Percentiles rank a stretch among this genome's conserved stretches.
These are phyloP conservation scores for Pomacea maculata DNA, from an alignment of 1,140 invertebrate species.

Conservation along the genomic window DNA sequence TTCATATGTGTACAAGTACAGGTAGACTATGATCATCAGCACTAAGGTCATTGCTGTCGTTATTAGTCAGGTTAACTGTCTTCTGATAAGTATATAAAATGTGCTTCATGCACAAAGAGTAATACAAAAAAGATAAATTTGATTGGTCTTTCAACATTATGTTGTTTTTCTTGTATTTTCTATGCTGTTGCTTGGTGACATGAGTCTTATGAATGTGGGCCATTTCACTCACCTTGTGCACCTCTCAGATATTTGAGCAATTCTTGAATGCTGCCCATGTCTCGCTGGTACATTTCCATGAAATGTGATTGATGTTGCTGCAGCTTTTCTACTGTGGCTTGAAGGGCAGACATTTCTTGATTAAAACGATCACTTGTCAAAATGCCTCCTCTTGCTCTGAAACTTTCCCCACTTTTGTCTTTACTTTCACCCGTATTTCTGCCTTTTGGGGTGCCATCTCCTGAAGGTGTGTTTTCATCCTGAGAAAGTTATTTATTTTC, in stretches of 20 bases:
- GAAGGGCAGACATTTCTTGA: slow-evolving; percentile 40
- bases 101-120: background rate
- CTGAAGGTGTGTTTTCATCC: background rate
- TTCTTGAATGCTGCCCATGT: slow-evolving; percentile 34
- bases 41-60: background rate
- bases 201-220: background rate
- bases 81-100: background rate
- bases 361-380: slow-evolving; percentile 45
- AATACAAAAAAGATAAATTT: background rate
- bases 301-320: slow-evolving; percentile 31
- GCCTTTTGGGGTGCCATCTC: background rate
- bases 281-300: slow-evolving; percentile 33
- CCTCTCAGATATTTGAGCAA: slow-evolving; percentile 29
- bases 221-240: background rate
- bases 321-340: slow-evolving; percentile 33
- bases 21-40: no score
- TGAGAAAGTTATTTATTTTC: background rate
- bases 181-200: background rate
- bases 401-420: background rate
- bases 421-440: background rate
- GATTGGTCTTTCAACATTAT: background rate
- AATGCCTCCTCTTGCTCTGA: slow-evolving; percentile 9
- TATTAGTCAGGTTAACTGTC: background rate
- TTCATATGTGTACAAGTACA: background rate
- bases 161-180: background rate